Evolutionary conservation across 2,888 invertebrate species (phyloP), one percentile per base, ranked within the genome.

Genomic region (Pemphredon lugubris): DNA sequence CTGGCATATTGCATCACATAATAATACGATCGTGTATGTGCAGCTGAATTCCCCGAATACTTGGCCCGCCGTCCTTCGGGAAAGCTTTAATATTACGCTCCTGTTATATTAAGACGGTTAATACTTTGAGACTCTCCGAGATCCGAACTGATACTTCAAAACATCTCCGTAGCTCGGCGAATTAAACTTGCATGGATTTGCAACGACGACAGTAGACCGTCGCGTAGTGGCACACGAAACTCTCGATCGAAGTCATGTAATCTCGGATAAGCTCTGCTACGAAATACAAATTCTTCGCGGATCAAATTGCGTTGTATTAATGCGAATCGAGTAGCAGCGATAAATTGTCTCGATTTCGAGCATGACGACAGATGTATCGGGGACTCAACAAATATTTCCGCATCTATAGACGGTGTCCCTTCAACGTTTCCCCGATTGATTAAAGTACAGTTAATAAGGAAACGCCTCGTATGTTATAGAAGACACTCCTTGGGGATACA

Each of bases 11-110:
- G 47, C 40, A 53, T 61, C 40, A 23, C 37, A 42, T 54, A 57
- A 72, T 73, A 71, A 71, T 53, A 50, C 30, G 67, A 48, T 67
- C 51, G 21, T 32, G 40, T 23, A 47, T 40, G 39, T 34, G 40
- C 23, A 23, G 18, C 34, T 16, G 55, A 51, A 74, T 74, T 73
- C 73, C 68, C n/a, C 20, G 37, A 23, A 73, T 73, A 72, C 72
- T 61, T 66, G 51, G 13, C n/a, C 13, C 7, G n/a, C 23, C 34
- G 6, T 39, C 37, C 16, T 13, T 2, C 32, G 40, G 13, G 44
- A 16, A 23, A 30, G 53, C 40, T 23, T 21, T 45, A 47, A 73
- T 69, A 75, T 75, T 65, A 44, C 60, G 34, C 18, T 42, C 16
- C 26, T 14, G 34, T 30, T 61, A 65, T 68, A 64, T 73, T 57